Evolutionary conservation across 2,797 vertebrate species (phyloP).

Genomic region (Hydrolagus colliei): DNA sequence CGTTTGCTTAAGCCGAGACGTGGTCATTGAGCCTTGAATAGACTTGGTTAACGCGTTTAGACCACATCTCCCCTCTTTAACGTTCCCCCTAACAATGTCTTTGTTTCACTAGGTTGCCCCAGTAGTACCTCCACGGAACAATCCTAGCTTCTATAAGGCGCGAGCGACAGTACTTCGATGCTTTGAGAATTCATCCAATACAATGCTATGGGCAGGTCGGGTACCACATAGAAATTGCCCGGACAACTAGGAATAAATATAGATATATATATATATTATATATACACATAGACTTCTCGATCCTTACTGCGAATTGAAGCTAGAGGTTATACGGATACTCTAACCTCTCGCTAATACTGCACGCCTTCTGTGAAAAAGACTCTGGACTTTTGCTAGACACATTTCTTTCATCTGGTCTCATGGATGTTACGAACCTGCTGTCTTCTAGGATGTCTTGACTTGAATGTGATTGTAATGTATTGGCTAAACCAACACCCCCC

Average conservation of each 20-base stretch:
- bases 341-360: not conserved
- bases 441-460: no score
- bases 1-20: no score
- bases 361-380: not conserved
- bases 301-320: not conserved
- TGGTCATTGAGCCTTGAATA: no score
- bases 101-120: not conserved
- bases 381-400: no score
- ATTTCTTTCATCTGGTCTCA: no score
- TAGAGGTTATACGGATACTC: not conserved
- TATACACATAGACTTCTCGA: not conserved
- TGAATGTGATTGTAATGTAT: no score
- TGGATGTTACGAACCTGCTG: no score
- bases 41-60: not conserved
- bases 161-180: not conserved
- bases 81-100: not conserved
- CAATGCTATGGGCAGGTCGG: not conserved
- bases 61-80: not conserved
- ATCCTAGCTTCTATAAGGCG: not conserved
- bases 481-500: no score
- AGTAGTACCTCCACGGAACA: not conserved
- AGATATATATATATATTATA: no score
- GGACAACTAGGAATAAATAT: not conserved
- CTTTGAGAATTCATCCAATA: not conserved
- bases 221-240: not conserved